A percentile compares a stretch with the other conserved stretches of the same genome.
Evolutionary conservation across 2,888 invertebrate genomes (phyloP).

Genomic region (Pollenia angustigena): DNA sequence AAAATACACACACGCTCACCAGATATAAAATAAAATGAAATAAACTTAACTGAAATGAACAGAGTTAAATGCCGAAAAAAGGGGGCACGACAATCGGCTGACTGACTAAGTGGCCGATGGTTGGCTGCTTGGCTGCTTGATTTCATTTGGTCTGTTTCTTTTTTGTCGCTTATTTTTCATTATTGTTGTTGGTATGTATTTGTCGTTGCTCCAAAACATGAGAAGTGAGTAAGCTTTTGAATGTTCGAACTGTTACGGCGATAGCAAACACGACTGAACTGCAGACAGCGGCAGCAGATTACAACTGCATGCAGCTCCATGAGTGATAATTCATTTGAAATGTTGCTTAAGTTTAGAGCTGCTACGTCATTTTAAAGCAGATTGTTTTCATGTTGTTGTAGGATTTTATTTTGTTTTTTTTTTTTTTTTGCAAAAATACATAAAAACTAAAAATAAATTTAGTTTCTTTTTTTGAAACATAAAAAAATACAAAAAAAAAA

Average conservation of each 20-base stretch:
- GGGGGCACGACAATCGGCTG: slow-evolving; percentile 66
- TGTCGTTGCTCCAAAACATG: slow-evolving; percentile 51
- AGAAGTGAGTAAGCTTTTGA: slow-evolving; percentile 62
- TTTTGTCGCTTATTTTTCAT: slow-evolving; percentile 9
- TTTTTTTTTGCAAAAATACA: slow-evolving; percentile 56
- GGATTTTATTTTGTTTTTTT: slow-evolving; percentile 6
- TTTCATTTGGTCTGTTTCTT: slow-evolving; percentile 45
- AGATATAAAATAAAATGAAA: slow-evolving; percentile 15
- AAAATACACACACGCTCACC: background rate
- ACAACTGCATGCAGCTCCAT: background rate
- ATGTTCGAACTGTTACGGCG: slow-evolving; percentile 28
- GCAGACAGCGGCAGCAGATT: slow-evolving; percentile 10
- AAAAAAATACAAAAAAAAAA: slow-evolving; percentile 22
- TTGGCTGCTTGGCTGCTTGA: slow-evolving; percentile 37
- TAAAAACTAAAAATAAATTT: slow-evolving; percentile 61
- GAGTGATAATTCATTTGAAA: slow-evolving; percentile 28
- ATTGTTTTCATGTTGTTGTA: slow-evolving; percentile 6
- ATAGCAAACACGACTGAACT: background rate
- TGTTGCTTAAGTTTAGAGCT: slow-evolving; percentile 38
- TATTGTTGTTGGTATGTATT: slow-evolving; percentile 19
- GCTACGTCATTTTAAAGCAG: slow-evolving; percentile 64
- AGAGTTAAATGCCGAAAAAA: slow-evolving; percentile 57
- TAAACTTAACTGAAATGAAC: slow-evolving; percentile 16
- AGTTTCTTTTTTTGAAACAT: slow-evolving; percentile 59
- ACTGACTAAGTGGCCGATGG: slow-evolving; percentile 47